Evolutionary conservation across 2,888 invertebrate species (phyloP).

Genomic region (Andrena chrysosceles): DNA sequence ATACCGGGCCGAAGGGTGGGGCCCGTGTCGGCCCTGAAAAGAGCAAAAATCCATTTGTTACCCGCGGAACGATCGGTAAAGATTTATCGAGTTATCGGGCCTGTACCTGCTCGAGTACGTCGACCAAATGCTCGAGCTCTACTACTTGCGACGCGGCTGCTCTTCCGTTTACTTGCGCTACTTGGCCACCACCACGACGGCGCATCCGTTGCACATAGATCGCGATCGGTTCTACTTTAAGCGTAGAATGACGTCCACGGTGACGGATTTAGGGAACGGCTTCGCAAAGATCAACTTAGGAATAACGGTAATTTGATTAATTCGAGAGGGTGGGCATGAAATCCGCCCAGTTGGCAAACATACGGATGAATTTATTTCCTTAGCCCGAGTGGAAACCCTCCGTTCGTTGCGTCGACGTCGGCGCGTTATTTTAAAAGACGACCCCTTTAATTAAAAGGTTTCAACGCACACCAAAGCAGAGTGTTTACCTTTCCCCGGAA

Average conservation of each 20-base stretch:
- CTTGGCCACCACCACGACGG: not conserved
- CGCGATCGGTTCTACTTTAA: not conserved
- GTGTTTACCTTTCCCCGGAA: slow-evolving; percentile 47
- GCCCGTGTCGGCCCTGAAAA: slow-evolving; percentile 21
- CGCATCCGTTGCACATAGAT: not conserved
- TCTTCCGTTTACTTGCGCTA: not conserved
- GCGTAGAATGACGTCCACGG: not conserved
- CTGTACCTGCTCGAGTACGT: not conserved
- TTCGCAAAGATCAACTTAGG: slow-evolving; percentile 3
- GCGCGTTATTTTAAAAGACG: slow-evolving; percentile 49
- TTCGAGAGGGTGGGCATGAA: slow-evolving; percentile 17
- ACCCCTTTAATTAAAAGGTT: slow-evolving; percentile 58
- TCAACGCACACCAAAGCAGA: slow-evolving; percentile 36
- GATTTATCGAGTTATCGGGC: slow-evolving; percentile 56
- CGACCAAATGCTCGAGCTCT: not conserved
- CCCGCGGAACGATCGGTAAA: slow-evolving; percentile 16
- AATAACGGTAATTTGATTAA: slow-evolving; percentile 48
- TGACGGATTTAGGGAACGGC: not conserved
- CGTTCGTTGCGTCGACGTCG: not conserved
- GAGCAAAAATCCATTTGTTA: slow-evolving; percentile 45
- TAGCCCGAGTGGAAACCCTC: slow-evolving; percentile 26
- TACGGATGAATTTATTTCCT: slow-evolving; percentile 46
- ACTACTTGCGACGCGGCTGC: not conserved
- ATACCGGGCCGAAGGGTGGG: slow-evolving; percentile 24
- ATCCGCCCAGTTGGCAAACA: slow-evolving; percentile 33